phyloP scores from a whole-genome alignment of 2,888 invertebrate genomes.

The Sipunculus nudus region DNA sequence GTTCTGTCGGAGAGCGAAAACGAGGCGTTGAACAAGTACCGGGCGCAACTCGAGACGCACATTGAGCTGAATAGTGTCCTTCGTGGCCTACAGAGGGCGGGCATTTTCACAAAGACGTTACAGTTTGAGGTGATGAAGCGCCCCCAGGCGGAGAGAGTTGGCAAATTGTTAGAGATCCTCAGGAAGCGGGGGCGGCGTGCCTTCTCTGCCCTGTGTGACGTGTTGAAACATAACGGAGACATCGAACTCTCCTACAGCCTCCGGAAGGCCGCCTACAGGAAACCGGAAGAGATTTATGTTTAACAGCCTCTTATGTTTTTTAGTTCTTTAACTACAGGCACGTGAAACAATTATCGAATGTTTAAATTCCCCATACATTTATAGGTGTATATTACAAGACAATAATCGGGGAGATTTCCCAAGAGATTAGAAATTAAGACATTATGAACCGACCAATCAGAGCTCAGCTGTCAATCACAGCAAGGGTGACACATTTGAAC shows the following conservation, averaged over 20 bases:
- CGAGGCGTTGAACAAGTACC: constrained; percentile 29
- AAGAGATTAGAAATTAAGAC: too few relatives aligned
- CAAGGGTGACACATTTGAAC: too few relatives aligned
- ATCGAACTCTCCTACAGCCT: constrained; percentile 31
- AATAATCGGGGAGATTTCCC: too few relatives aligned
- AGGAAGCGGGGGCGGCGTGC: constrained; percentile 29
- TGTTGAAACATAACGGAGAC: constrained; percentile 30
- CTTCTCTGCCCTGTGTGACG: constrained; percentile 36
- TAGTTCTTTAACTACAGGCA: too few relatives aligned
- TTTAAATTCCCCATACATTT: too few relatives aligned
- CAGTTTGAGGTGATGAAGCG: constrained; percentile 42
- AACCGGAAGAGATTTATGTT: constrained; percentile 31
- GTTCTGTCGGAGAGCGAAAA: constrained; percentile 26
- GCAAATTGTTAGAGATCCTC: constrained; percentile 33
- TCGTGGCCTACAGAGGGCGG: constrained; percentile 27
- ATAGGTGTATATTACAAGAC: too few relatives aligned
- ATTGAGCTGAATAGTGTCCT: constrained; percentile 36
- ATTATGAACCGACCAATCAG: too few relatives aligned
- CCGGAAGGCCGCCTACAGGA: constrained; percentile 33
- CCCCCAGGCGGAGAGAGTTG: constrained; percentile 24
- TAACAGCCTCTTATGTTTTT: too few relatives aligned
- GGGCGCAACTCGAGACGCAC: constrained; percentile 16
- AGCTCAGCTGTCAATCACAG: too few relatives aligned
- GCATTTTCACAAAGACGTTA: constrained; percentile 37
- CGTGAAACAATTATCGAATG: too few relatives aligned